A percentile compares a stretch with the other conserved stretches of the same genome.
These are phyloP conservation scores for Takifugu ocellatus DNA, from an alignment of 2,797 vertebrate species.

Conservation along the genomic window DNA sequence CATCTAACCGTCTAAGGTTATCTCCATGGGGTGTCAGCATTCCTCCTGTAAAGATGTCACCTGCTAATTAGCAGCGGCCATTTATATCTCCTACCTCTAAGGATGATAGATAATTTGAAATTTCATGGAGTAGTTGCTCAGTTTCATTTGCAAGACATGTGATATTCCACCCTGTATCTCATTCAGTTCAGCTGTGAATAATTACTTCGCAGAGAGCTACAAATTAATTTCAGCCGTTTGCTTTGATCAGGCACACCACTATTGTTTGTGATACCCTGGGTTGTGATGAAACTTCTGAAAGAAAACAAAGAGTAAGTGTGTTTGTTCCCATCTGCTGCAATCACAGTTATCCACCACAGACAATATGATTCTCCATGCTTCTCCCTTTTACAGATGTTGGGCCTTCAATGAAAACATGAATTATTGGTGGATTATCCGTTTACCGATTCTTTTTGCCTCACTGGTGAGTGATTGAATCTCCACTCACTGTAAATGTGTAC, in stretches of 20 bases:
- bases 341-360: neutral
- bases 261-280: slow-evolving; percentile 82
- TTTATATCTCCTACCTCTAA: too few species aligned
- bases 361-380: neutral
- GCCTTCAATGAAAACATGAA: slow-evolving; percentile 83
- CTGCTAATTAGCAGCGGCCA: too few species aligned
- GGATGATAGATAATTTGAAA: too few species aligned
- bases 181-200: too few species aligned
- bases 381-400: slow-evolving; percentile 76
- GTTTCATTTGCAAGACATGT: too few species aligned
- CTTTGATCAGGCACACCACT: slow-evolving; percentile 74
- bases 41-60: too few species aligned
- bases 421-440: slow-evolving; percentile 88
- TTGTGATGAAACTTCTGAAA: slow-evolving; percentile 76
- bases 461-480: slow-evolving; percentile 61
- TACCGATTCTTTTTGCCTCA: slow-evolving; percentile 81
- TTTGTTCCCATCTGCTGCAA: slow-evolving; percentile 2
- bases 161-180: too few species aligned
- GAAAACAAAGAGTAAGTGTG: slow-evolving; percentile 81
- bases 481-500: too few species aligned
- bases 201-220: too few species aligned
- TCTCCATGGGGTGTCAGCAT: too few species aligned
- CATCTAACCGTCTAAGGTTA: too few species aligned
- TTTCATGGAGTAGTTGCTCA: too few species aligned
- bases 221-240: neutral